phyloP scores from a whole-genome alignment of 2,113 vertebrate species.

The Todiramphus saurophagus region DNA sequence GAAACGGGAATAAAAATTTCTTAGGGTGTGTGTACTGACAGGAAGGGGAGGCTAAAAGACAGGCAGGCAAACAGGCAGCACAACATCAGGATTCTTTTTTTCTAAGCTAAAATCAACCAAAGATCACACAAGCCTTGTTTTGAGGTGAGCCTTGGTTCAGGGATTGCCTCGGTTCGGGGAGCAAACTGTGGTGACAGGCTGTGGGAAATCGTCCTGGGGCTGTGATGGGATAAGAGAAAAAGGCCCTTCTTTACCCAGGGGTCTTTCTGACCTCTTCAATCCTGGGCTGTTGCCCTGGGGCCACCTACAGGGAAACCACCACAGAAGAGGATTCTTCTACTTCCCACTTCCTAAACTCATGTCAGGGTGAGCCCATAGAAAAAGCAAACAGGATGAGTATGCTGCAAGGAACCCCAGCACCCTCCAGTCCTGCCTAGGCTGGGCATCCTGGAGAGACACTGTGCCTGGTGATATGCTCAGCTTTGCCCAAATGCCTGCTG shows the following conservation, averaged over 20 bases:
- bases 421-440: neutral
- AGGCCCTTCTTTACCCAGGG: neutral
- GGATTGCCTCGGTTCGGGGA: neutral
- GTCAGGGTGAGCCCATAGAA: neutral
- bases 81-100: neutral
- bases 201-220: neutral
- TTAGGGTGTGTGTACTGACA: neutral
- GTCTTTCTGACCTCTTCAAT: accelerated
- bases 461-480: accelerated
- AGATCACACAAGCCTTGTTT: neutral
- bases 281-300: neutral
- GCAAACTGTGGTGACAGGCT: neutral
- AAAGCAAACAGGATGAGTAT: neutral
- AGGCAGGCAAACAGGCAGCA: neutral
- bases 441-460: accelerated
- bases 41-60: neutral
- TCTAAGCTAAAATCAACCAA: neutral
- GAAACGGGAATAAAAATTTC: neutral
- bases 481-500: neutral
- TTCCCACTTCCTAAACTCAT: neutral
- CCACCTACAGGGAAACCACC: neutral
- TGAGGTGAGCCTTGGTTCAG: neutral
- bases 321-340: neutral
- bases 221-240: neutral
- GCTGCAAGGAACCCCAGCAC: neutral